phyloP scores from a whole-genome alignment of 1,140 invertebrate species.

The Zaprionus lachaisei region DNA sequence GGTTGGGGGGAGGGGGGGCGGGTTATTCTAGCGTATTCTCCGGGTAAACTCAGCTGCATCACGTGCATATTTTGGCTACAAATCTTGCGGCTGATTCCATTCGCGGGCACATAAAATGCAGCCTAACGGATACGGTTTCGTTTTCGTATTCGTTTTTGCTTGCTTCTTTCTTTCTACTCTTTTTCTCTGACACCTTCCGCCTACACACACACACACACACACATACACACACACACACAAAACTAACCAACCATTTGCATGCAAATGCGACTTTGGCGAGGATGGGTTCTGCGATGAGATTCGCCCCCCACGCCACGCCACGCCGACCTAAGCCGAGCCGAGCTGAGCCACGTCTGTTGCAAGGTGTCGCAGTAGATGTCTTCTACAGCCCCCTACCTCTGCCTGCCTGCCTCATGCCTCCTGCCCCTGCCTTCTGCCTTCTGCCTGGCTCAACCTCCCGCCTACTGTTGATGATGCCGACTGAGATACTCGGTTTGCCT shows the following conservation, averaged over 20 bases:
- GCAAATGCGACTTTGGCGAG: constrained; percentile 43
- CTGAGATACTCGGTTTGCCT: constrained; percentile 50
- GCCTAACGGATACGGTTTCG: constrained; percentile 26
- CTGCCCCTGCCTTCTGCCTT: not conserved
- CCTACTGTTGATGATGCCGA: constrained; percentile 17
- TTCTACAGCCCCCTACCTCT: not conserved
- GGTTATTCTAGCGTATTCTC: not conserved
- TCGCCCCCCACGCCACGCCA: no score
- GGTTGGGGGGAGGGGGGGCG: no score
- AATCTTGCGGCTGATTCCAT: constrained; percentile 34
- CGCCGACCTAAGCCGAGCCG: no score
- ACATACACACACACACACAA: not conserved
- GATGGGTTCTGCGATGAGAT: constrained; percentile 21
- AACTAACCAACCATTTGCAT: constrained; percentile 52
- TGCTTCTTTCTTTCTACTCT: not conserved
- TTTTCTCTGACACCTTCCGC: constrained; percentile 2
- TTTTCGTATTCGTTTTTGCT: not conserved
- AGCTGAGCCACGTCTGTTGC: not conserved
- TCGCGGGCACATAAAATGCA: constrained; percentile 40
- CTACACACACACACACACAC: not conserved
- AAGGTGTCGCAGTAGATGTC: constrained; percentile 2
- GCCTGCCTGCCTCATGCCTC: not conserved
- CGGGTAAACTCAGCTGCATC: not conserved
- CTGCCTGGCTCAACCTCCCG: no score
- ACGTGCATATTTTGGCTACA: constrained; percentile 25